Evolutionary conservation across 2,888 invertebrate species (phyloP), one percentile per base, ranked within the genome.

Genomic region (Synergus gifuensis): DNA sequence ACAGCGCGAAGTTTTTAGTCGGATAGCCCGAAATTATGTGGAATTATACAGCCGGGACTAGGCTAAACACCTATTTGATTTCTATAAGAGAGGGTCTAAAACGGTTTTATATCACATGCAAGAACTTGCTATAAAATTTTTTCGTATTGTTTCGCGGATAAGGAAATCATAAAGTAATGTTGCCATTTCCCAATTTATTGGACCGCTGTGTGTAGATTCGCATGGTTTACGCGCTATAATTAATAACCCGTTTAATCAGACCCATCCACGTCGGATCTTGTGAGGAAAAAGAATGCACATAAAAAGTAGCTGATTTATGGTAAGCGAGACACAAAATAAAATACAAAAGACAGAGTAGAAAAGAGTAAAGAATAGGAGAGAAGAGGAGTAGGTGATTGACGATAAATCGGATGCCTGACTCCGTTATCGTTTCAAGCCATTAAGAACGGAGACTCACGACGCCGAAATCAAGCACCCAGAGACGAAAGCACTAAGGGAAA

Each of bases 171-270:
- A 46, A 49, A 49, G 14, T 16, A 49, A 5, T 16, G 4, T 16
- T 49, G n/a, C n/a, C n/a, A n/a, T n/a, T n/a, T 16, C 16, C 49
- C 16, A 49, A 49, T 49, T 14, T 49, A 49, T 49, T 16, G 16
- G 4, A 49, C 49, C 84, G 82, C 80, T 81, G 78, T 81, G 82
- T 84, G 85, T 86, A 86, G 85, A 86, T 87, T 83, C 85, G 83
- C 85, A 84, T 88, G 84, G 86, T 83, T 84, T 82, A 83, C 83
- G 82, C 85, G 80, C 85, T 81, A 87, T 89, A 90, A 90, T 90
- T 90, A 90, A 90, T 90, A 90, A 89, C 88, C 88, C 88, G 85
- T 89, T 90, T 90, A 90, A 90, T 90, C 90, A 89, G 87, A 78
- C 85, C 86, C 85, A 85, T 85, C 86, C 85, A 86, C 86, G 86